A percentile compares a stretch with the other conserved stretches of the same genome.
phyloP scores from a whole-genome alignment of 2,113 vertebrate genomes.

The Dunckerocampus dactyliophorus region DNA sequence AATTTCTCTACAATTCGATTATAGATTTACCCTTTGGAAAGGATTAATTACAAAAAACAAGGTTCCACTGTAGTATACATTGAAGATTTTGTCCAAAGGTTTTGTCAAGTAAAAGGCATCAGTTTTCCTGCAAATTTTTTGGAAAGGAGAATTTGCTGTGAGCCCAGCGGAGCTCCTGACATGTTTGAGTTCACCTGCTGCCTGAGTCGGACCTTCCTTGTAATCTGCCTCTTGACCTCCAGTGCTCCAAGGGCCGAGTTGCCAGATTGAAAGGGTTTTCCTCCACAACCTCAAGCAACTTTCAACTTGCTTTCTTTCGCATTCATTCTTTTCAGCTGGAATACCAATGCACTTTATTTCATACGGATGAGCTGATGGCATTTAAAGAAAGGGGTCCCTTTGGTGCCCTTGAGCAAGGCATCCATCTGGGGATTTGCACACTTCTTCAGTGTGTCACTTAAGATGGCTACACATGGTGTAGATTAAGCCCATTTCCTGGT shows the following conservation, averaged over 20 bases:
- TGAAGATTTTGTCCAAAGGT: constrained; percentile 20
- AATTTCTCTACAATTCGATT: too few relatives aligned
- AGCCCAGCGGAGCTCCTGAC: constrained; percentile 48
- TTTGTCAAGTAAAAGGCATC: constrained; percentile 24
- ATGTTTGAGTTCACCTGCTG: constrained; percentile 31
- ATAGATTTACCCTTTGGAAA: too few relatives aligned
- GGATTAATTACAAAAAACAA: too few relatives aligned
- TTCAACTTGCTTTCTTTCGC: background rate
- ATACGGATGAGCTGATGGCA: background rate
- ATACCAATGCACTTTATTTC: background rate
- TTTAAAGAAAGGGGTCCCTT: background rate
- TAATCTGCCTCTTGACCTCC: constrained; percentile 43
- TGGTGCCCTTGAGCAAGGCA: background rate
- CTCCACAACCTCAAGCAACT: constrained; percentile 51
- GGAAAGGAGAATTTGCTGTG: constrained; percentile 11
- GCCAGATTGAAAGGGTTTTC: constrained; percentile 44
- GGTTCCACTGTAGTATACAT: background rate
- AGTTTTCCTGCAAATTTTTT: constrained; percentile 23
- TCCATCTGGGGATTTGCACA: background rate
- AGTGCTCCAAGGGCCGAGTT: constrained; percentile 42
- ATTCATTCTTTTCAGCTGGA: background rate
- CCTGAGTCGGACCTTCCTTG: constrained; percentile 23
- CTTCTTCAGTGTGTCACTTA: background rate
- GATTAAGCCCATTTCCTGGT: background rate
- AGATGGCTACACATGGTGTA: background rate